Evolutionary conservation across 2,888 invertebrate species (phyloP).

Genomic region (Ditula angustiorana): DNA sequence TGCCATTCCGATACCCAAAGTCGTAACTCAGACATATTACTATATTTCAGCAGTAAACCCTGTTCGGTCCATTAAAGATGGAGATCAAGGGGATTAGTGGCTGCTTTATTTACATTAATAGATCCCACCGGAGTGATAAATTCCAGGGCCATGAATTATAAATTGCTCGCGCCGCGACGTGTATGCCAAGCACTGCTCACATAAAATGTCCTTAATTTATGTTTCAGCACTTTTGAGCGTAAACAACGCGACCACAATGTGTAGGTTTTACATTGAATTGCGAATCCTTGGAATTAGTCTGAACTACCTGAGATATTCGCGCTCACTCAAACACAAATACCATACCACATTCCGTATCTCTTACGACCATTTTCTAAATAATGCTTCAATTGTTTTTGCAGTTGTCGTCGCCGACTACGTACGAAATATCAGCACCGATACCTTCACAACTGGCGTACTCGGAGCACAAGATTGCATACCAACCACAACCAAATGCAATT

Average conservation of each 20-base stretch:
- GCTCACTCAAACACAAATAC: neutral
- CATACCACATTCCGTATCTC: constrained; percentile 1
- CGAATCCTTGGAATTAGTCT: neutral
- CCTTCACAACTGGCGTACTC: constrained; percentile 70
- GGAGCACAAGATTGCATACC: constrained; percentile 61
- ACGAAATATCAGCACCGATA: constrained; percentile 69
- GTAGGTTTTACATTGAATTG: neutral
- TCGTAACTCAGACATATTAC: constrained; percentile 34
- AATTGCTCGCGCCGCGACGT: constrained; percentile 6
- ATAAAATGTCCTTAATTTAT: constrained; percentile 11
- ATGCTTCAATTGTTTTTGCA: constrained; percentile 56
- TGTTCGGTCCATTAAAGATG: constrained; percentile 21
- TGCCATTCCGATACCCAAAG: constrained; percentile 8
- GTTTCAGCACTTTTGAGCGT: neutral
- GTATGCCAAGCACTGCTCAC: neutral
- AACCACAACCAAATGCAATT: constrained; percentile 48
- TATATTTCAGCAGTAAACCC: neutral
- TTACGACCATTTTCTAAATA: too few species aligned
- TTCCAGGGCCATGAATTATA: constrained; percentile 22
- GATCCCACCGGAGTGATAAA: constrained; percentile 33
- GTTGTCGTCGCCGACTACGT: constrained; percentile 64
- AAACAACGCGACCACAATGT: constrained; percentile 4
- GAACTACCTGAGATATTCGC: neutral
- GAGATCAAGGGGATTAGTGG: constrained; percentile 22
- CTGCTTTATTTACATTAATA: constrained; percentile 36